phyloP scores from a whole-genome alignment of 2,797 vertebrate genomes.

The Pteropus rufus region DNA sequence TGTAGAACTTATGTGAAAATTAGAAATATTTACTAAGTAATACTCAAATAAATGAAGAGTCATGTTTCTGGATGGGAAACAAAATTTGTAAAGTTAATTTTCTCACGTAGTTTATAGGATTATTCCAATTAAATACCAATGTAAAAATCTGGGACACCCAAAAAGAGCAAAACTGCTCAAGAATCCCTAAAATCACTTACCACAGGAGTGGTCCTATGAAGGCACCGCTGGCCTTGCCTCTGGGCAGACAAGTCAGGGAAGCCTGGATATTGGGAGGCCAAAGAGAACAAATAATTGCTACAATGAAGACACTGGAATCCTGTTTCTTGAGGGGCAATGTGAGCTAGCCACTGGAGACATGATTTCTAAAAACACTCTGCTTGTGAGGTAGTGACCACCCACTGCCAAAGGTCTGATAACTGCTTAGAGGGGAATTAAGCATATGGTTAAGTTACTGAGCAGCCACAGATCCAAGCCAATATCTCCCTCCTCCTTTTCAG shows the following conservation, averaged over 20 bases:
- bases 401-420: neutral
- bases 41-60: neutral
- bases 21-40: neutral
- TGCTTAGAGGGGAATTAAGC: neutral
- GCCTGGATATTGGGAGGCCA: neutral
- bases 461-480: neutral
- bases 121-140: conserved; percentile 7
- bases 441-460: neutral
- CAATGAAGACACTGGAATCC: neutral
- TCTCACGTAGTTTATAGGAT: neutral
- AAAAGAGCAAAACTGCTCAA: neutral
- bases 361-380: conserved; percentile 8
- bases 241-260: neutral
- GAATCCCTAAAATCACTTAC: neutral
- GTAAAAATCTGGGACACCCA: neutral
- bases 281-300: neutral
- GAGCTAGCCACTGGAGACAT: neutral
- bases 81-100: neutral
- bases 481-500: neutral
- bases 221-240: neutral
- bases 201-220: neutral
- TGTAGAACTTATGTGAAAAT: neutral
- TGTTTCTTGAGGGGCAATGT: neutral
- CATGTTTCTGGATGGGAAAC: neutral
- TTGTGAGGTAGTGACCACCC: conserved; percentile 45